These are phyloP conservation scores for Podocnemis expansa DNA, from an alignment of 2,113 vertebrate genomes.

Conservation along the genomic window DNA sequence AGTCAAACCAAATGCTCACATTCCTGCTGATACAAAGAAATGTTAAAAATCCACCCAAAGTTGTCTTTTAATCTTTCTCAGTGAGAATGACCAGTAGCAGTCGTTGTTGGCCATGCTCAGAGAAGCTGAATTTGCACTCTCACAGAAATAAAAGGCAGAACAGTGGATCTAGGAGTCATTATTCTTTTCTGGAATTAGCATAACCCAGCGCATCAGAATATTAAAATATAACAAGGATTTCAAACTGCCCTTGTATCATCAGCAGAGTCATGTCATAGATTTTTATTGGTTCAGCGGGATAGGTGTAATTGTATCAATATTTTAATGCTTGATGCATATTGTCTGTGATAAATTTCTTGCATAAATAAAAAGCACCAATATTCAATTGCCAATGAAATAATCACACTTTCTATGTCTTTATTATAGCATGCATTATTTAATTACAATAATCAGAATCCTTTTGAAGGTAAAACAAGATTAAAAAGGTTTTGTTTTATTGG, in stretches of 20 bases:
- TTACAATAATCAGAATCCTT: slow-evolving; percentile 86
- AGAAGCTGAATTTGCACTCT: slow-evolving; percentile 56
- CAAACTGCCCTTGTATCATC: slow-evolving; percentile 73
- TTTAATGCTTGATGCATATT: slow-evolving; percentile 84
- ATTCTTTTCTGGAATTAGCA: slow-evolving; percentile 80
- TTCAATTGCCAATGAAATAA: slow-evolving; percentile 86
- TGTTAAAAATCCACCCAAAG: not conserved
- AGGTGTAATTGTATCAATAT: slow-evolving; percentile 88
- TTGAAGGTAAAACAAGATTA: slow-evolving; percentile 86
- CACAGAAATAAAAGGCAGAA: slow-evolving; percentile 65
- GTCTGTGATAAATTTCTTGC: slow-evolving; percentile 80
- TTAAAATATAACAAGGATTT: slow-evolving; percentile 86
- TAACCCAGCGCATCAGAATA: slow-evolving; percentile 78
- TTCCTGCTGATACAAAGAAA: not conserved
- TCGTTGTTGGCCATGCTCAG: slow-evolving; percentile 49
- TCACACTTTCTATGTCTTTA: slow-evolving; percentile 82
- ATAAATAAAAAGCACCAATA: slow-evolving; percentile 86
- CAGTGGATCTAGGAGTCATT: slow-evolving; percentile 60
- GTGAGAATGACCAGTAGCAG: slow-evolving; percentile 3
- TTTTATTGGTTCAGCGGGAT: slow-evolving; percentile 80
- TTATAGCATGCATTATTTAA: slow-evolving; percentile 89
- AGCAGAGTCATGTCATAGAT: slow-evolving; percentile 73
- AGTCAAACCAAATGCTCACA: not conserved
- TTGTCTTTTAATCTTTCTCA: not conserved
- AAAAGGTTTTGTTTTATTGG: slow-evolving; percentile 87